phyloP scores from a whole-genome alignment of 2,113 vertebrate species.

The Pelmatolapia mariae region DNA sequence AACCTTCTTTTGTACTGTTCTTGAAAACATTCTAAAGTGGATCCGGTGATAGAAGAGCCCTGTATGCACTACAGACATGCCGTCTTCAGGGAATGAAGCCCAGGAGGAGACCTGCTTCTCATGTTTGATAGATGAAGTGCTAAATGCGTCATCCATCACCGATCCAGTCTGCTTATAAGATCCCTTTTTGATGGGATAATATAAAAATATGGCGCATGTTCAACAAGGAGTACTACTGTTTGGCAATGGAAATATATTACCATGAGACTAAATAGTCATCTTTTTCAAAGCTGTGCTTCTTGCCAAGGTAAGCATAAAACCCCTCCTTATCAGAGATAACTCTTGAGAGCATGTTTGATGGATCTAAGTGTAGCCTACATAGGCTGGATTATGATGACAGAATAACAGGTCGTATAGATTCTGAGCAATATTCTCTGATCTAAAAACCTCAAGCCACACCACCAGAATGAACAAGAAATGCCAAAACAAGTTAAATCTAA shows the following conservation, averaged over 20 bases:
- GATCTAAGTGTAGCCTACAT: background rate
- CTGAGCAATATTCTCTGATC: background rate
- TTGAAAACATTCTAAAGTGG: background rate
- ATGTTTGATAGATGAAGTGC: background rate
- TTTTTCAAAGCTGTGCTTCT: slow-evolving; percentile 9
- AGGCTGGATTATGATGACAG: background rate
- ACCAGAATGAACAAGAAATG: background rate
- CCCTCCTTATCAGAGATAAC: background rate
- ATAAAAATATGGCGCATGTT: background rate
- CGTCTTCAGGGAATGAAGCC: background rate
- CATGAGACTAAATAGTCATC: slow-evolving; percentile 1
- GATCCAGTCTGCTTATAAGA: background rate
- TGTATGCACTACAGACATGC: background rate
- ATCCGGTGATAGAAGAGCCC: background rate
- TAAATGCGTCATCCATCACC: slow-evolving; percentile 3
- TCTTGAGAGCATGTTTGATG: slow-evolving; percentile 28
- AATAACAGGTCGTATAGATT: background rate
- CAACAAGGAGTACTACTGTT: background rate
- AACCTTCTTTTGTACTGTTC: background rate
- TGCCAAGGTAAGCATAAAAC: slow-evolving; percentile 5
- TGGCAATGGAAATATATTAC: slow-evolving; percentile 15
- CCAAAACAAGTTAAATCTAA: background rate
- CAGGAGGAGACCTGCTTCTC: background rate
- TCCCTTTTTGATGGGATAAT: slow-evolving; percentile 17
- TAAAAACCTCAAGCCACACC: background rate